phyloP scores from a whole-genome alignment of 2,888 invertebrate species.

The Drosophila monieri region DNA sequence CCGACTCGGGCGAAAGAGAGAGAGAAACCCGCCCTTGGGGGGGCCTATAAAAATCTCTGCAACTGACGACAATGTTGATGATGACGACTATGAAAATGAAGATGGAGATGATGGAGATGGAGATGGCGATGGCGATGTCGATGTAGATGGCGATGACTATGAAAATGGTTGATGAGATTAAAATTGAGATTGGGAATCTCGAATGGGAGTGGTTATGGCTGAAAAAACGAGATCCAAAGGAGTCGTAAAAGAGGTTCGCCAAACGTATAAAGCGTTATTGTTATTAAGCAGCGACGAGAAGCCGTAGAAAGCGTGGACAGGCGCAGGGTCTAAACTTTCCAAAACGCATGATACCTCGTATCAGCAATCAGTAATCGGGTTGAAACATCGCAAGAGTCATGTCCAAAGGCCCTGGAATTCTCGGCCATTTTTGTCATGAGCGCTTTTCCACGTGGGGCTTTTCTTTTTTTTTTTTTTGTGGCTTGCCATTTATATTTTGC shows the following conservation, averaged over 20 bases:
- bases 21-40: conserved; percentile 28
- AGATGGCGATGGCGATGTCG: conserved; percentile 33
- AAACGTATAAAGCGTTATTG: neutral
- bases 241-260: neutral
- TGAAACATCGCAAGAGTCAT: no score
- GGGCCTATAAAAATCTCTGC: conserved; percentile 72
- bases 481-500: conserved; percentile 57
- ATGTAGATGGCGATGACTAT: conserved; percentile 35
- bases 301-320: no score
- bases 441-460: conserved; percentile 34
- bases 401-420: neutral
- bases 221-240: neutral
- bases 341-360: no score
- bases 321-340: no score
- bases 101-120: conserved; percentile 48
- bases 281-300: no score
- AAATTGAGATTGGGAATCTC: conserved; percentile 28
- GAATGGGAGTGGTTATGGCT: conserved; percentile 7
- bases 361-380: no score
- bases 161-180: conserved; percentile 37
- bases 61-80: conserved; percentile 77
- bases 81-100: conserved; percentile 59
- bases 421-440: conserved; percentile 61
- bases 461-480: neutral
- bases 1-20: conserved; percentile 1